These are phyloP conservation scores for Protaetia brevitarsis DNA, from an alignment of 1,140 invertebrate genomes.

Conservation along the genomic window DNA sequence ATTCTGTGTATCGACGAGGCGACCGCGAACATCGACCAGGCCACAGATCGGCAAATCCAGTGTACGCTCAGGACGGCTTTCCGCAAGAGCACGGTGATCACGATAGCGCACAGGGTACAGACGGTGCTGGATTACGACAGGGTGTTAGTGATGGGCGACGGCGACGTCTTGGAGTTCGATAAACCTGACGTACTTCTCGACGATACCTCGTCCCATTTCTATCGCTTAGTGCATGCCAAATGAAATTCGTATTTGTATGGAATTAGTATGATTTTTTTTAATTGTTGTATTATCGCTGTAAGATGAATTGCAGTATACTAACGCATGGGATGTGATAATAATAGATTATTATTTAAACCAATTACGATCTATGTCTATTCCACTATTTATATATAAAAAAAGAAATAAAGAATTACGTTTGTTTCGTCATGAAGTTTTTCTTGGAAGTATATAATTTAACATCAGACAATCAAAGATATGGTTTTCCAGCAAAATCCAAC, in stretches of 20 bases:
- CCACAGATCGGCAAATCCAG: constrained; percentile 86
- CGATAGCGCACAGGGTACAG: constrained; percentile 87
- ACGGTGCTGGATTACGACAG: constrained; percentile 86
- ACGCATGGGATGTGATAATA: too few species aligned
- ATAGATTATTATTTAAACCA: too few species aligned
- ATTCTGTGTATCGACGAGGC: constrained; percentile 94
- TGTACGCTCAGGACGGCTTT: constrained; percentile 78
- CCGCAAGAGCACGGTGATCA: constrained; percentile 82
- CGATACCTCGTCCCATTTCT: constrained; percentile 69
- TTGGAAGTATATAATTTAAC: too few species aligned
- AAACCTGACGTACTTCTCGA: constrained; percentile 67
- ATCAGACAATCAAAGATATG: too few species aligned
- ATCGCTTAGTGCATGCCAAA: constrained; percentile 61
- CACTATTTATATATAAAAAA: too few species aligned
- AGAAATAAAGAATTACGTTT: too few species aligned
- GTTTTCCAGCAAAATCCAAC: too few species aligned
- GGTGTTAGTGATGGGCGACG: constrained; percentile 78
- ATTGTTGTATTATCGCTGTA: too few species aligned
- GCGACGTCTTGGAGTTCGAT: constrained; percentile 77
- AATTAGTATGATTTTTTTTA: too few species aligned
- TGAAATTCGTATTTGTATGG: neutral
- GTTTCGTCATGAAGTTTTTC: too few species aligned
- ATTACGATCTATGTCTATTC: too few species aligned
- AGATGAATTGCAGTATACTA: too few species aligned
- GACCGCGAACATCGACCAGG: constrained; percentile 88